Conservation (phyloP, 2,113 vertebrate species). For the Pseudorasbora parva region DNA sequence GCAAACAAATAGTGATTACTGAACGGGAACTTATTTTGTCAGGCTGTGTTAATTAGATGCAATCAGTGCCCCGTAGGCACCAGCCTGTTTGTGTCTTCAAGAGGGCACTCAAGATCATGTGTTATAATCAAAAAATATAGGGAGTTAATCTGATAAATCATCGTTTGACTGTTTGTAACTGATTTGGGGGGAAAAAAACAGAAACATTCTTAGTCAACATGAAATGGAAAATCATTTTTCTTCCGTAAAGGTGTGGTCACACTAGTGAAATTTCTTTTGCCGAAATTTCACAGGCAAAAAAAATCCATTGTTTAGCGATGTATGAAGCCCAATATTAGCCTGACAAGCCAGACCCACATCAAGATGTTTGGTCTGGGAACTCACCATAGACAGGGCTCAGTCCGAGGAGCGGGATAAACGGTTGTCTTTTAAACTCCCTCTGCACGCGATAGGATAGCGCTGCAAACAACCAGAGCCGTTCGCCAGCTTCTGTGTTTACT, state of each 20-base stretch:
- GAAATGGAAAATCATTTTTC: neutral
- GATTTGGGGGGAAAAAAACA: too few relatives aligned
- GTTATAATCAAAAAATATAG: neutral
- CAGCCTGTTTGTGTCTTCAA: conserved; percentile 8
- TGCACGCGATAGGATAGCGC: too few relatives aligned
- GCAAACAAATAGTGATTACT: conserved; percentile 38
- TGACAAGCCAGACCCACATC: too few relatives aligned
- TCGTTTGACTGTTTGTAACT: neutral
- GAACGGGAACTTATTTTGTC: conserved; percentile 6
- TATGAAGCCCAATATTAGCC: too few relatives aligned
- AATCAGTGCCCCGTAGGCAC: conserved; percentile 14
- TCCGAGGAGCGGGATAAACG: too few relatives aligned
- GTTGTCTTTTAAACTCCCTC: too few relatives aligned
- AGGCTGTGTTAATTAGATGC: conserved; percentile 8
- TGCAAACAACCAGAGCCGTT: too few relatives aligned
- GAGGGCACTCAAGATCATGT: neutral
- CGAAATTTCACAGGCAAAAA: too few relatives aligned
- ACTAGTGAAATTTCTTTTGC: too few relatives aligned
- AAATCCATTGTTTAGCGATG: neutral
- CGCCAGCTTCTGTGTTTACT: too few relatives aligned
- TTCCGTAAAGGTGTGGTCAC: neutral
- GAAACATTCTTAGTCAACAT: neutral
- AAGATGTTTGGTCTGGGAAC: too few relatives aligned
- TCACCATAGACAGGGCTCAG: too few relatives aligned
- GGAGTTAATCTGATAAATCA: neutral